Evolutionary conservation across 1,140 invertebrate genomes (phyloP).

Genomic region (Panagrolaimus sp.): DNA sequence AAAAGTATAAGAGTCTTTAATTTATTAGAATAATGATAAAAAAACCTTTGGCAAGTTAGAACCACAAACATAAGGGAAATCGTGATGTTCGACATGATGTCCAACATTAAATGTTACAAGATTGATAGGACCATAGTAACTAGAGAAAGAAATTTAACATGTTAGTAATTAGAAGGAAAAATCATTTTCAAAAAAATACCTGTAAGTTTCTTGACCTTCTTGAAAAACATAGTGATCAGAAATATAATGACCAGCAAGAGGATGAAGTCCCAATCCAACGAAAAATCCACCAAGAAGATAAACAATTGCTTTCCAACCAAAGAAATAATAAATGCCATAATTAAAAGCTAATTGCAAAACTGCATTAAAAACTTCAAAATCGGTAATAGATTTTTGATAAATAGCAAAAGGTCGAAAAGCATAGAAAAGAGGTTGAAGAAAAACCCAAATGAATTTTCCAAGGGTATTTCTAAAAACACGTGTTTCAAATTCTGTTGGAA

Average conservation of each 20-base stretch:
- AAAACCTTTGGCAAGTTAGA: slow-evolving; percentile 77
- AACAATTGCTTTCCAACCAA: slow-evolving; percentile 72
- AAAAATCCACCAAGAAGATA: slow-evolving; percentile 73
- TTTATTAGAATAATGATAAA: slow-evolving; percentile 16
- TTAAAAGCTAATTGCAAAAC: slow-evolving; percentile 70
- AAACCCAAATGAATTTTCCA: slow-evolving; percentile 86
- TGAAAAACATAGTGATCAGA: slow-evolving; percentile 97
- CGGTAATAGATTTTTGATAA: slow-evolving; percentile 76
- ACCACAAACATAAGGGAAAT: slow-evolving; percentile 79
- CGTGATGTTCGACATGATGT: slow-evolving; percentile 63
- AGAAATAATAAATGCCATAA: slow-evolving; percentile 52
- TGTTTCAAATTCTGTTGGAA: slow-evolving; percentile 85
- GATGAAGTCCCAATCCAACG: slow-evolving; percentile 78
- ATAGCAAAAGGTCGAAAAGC: slow-evolving; percentile 81
- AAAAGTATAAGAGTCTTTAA: slow-evolving; percentile 18
- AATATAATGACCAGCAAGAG: slow-evolving; percentile 95
- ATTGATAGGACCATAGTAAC: slow-evolving; percentile 93
- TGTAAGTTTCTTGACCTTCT: slow-evolving; percentile 75
- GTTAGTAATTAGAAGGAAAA: background rate
- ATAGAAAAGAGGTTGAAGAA: slow-evolving; percentile 93
- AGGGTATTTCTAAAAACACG: slow-evolving; percentile 85
- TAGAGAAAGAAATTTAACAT: slow-evolving; percentile 72
- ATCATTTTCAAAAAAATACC: slow-evolving; percentile 18
- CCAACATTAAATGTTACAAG: slow-evolving; percentile 97
- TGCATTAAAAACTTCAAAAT: slow-evolving; percentile 77